Evolutionary conservation across 2,113 vertebrate species (phyloP).

Genomic region (Carettochelys insculpta): DNA sequence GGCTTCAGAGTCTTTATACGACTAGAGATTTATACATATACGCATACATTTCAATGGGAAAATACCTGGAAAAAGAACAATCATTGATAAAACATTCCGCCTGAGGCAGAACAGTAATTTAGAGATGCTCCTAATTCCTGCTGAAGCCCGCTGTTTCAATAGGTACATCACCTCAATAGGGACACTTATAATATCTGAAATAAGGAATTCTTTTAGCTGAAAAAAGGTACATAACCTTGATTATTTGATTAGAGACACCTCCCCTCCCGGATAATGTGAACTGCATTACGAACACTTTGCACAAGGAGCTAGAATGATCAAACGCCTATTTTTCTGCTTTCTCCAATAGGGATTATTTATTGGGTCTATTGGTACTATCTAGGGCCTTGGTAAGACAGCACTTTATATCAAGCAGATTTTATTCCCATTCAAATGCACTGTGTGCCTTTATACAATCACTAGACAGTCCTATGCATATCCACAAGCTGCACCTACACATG

Average conservation of each 20-base stretch:
- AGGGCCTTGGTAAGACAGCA: background rate
- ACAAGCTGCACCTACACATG: background rate
- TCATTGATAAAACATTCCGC: background rate
- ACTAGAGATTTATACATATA: too few species aligned
- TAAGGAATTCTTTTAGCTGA: conserved; percentile 34
- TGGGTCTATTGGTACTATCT: background rate
- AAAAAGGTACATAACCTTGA: background rate
- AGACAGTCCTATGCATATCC: background rate
- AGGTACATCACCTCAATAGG: conserved; percentile 33
- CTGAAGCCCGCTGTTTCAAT: conserved; percentile 23
- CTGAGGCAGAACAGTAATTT: conserved; percentile 35
- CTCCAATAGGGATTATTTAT: background rate
- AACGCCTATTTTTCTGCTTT: background rate
- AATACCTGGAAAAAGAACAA: background rate
- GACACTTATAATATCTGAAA: conserved; percentile 46
- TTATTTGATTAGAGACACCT: conserved; percentile 19
- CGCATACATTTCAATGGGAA: background rate
- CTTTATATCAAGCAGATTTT: background rate
- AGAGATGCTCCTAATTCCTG: conserved; percentile 31
- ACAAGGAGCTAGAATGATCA: background rate
- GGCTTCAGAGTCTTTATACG: background rate
- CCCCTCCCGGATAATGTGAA: background rate
- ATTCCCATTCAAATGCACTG: background rate
- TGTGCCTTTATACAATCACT: background rate
- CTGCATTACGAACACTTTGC: background rate